These are phyloP conservation scores for Saguinus midas DNA, from an alignment of 2,113 vertebrate species.

Conservation along the genomic window DNA sequence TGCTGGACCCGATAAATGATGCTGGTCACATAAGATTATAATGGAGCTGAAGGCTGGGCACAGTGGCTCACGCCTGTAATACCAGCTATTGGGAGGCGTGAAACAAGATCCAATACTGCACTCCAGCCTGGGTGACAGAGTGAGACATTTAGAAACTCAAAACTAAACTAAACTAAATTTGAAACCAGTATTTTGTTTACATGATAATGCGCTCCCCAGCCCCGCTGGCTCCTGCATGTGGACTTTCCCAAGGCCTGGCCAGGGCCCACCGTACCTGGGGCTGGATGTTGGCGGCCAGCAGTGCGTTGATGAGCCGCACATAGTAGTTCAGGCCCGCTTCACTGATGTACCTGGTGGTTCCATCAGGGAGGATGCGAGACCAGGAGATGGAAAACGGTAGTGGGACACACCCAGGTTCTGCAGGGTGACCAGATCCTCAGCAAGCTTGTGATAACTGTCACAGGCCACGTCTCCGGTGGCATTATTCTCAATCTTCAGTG, in stretches of 20 bases:
- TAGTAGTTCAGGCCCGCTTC: slow-evolving; percentile 93
- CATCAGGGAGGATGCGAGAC: slow-evolving; percentile 94
- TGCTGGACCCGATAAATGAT: background rate
- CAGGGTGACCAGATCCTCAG: slow-evolving; percentile 90
- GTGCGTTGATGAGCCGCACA: slow-evolving; percentile 87
- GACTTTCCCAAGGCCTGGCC: background rate
- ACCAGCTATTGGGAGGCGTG: background rate
- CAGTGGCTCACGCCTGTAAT: too few relatives aligned
- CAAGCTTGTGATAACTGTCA: slow-evolving; percentile 93
- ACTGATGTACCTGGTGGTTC: slow-evolving; percentile 89
- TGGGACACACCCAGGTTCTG: slow-evolving; percentile 89
- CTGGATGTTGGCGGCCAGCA: slow-evolving; percentile 89
- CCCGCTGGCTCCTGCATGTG: fast-evolving
- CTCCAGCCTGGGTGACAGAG: background rate
- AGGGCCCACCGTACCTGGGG: slow-evolving; percentile 88
- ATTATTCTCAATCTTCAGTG: slow-evolving; percentile 85
- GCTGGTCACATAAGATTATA: background rate
- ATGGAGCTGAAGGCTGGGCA: background rate
- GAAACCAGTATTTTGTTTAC: background rate
- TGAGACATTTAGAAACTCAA: background rate
- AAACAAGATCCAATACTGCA: background rate
- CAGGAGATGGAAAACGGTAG: slow-evolving; percentile 97
- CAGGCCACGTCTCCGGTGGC: slow-evolving; percentile 94
- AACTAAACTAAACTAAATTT: background rate
- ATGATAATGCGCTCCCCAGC: background rate